Conservation (phyloP, 2,888 invertebrate genomes). For the Tanypteryx hageni region DNA sequence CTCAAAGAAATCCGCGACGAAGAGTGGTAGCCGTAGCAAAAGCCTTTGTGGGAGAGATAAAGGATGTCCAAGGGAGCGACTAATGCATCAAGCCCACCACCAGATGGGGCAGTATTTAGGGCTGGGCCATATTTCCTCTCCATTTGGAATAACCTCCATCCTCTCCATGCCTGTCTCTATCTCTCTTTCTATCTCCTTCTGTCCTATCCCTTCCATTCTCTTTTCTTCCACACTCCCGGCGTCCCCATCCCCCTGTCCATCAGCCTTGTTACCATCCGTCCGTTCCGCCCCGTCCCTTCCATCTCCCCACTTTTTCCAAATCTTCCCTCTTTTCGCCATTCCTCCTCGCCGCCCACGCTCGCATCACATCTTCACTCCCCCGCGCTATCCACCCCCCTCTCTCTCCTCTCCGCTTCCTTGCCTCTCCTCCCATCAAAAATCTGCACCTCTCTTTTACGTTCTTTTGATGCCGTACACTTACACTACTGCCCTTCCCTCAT, state of each 20-base stretch:
- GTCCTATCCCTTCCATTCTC: neutral
- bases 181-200: neutral
- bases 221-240: neutral
- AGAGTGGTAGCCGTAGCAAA: neutral
- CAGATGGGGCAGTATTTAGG: neutral
- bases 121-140: neutral
- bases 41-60: neutral
- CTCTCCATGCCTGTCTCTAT: neutral
- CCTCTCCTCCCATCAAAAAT: conserved; percentile 51
- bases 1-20: neutral
- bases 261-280: neutral
- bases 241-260: neutral
- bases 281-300: neutral
- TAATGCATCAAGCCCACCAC: conserved; percentile 14
- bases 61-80: neutral
- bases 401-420: neutral
- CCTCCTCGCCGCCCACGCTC: neutral
- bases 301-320: neutral
- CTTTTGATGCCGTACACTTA: conserved; percentile 55
- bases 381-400: neutral
- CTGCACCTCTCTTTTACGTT: conserved; percentile 4
- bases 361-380: neutral
- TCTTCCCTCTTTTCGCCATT: neutral
- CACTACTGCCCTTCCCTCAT: conserved; percentile 38
- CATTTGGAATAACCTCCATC: neutral